Base-by-base conservation (phyloP, 2,888 invertebrate species). In the Campoplex capitator region DNA sequence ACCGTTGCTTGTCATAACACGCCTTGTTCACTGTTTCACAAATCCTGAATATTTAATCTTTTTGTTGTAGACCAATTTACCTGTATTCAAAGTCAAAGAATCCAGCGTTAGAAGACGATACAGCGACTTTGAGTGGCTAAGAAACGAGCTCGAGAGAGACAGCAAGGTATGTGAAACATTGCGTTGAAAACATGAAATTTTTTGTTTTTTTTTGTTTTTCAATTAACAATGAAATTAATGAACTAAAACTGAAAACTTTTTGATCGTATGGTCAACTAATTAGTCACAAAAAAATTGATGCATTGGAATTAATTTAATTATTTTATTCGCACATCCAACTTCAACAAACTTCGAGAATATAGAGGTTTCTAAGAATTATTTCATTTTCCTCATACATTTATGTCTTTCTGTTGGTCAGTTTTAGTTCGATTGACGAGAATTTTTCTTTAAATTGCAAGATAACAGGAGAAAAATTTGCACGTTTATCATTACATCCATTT, bases 41-140 rank as follows among this genome's bases (percentile, higher is more conserved):
- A 23, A 58, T 23, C 58, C 3, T 62, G 9, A 68, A 68, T 68
- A 16, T 2, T 62, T 16, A 7, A 62, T 62, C 16, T 73, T 93
- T 94, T 94, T 91, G 90, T 96, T 97, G 88, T 96, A 99, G 99
- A 99, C 99, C 91, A 99, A 99, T 95, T 96, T 99, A 94, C 99
- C 99, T 84, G 99, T 99, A 90, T 99, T 99, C 95, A 99, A 99
- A 97, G 97, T 99, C 85, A 99, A 99, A 95, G 99, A 99, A 95
- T 99, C 99, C 48, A 98, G 97, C 95, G 99, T 99, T 6, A 96
- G 99, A 92, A 96, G 99, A 93, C 96, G 99, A 94, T 99, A 99
- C 96, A 99, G 99, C 95, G 99, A 99, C 95, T 99, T 99, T 95
- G 99, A 99, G 95, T 99, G 99, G 99, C 96, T 99, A 89, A 97